Evolutionary conservation across 1,140 invertebrate genomes (phyloP).

Genomic region (Micrasema minimum): DNA sequence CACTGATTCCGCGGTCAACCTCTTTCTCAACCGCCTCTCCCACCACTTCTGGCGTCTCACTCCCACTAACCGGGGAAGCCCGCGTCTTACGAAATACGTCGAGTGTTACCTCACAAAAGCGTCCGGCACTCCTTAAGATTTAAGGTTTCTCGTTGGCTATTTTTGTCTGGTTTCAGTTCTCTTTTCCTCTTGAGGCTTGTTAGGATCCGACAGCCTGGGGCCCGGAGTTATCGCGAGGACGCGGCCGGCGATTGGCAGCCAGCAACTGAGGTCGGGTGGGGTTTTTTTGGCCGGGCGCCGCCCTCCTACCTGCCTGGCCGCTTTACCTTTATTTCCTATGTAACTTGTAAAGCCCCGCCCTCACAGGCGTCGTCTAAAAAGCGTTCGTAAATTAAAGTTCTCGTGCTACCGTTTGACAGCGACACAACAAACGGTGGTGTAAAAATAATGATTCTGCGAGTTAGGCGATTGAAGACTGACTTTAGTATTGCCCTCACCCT

Average conservation of each 20-base stretch:
- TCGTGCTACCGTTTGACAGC: no score
- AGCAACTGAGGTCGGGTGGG: neutral
- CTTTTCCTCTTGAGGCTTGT: neutral
- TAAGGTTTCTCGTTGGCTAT: neutral
- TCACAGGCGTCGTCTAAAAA: neutral
- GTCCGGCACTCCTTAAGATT: slow-evolving; percentile 23
- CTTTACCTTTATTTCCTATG: no score
- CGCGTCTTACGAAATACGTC: slow-evolving; percentile 17
- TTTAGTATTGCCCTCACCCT: no score
- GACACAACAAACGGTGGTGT: no score
- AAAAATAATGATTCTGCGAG: no score
- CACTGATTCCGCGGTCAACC: slow-evolving; percentile 34
- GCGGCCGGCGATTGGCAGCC: slow-evolving; percentile 25
- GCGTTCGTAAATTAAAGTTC: slow-evolving; percentile 1
- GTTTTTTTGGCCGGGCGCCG: no score
- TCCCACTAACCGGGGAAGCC: slow-evolving; percentile 28
- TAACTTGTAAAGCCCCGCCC: neutral
- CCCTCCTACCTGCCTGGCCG: no score
- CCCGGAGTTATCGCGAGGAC: neutral
- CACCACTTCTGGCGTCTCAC: slow-evolving; percentile 42
- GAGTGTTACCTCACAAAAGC: slow-evolving; percentile 4
- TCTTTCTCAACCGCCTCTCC: slow-evolving; percentile 37
- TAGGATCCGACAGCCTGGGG: neutral
- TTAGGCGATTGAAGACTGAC: no score
- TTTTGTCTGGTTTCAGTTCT: neutral